Conservation (phyloP, 2,888 invertebrate species). For the Cyaniris semiargus region DNA sequence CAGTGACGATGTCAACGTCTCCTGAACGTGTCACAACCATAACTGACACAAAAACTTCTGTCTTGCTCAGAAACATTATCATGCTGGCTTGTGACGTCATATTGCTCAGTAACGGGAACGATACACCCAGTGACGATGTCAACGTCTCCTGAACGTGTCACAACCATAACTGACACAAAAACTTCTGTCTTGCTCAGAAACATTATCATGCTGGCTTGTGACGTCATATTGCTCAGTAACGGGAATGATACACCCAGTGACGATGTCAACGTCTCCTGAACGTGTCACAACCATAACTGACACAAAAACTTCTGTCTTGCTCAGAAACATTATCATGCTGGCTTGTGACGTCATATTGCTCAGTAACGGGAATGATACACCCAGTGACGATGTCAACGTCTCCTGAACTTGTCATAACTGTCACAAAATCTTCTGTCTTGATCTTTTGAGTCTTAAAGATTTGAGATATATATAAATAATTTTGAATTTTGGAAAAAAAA, state of each 20-base stretch:
- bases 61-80: neutral
- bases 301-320: neutral
- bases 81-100: neutral
- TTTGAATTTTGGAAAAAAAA: too few species aligned
- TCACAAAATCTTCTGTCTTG: neutral
- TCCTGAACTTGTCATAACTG: slow-evolving; percentile 21
- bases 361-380: slow-evolving; percentile 41
- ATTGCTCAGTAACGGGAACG: slow-evolving; percentile 38
- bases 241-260: slow-evolving; percentile 46
- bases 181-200: neutral
- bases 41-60: neutral
- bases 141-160: slow-evolving; percentile 9
- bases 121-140: slow-evolving; percentile 45
- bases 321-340: neutral
- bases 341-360: neutral
- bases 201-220: neutral
- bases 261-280: slow-evolving; percentile 35
- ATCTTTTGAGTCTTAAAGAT: too few species aligned
- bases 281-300: neutral
- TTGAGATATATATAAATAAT: too few species aligned
- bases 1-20: slow-evolving; percentile 43
- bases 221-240: slow-evolving; percentile 26
- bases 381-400: slow-evolving; percentile 44
- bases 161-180: neutral
- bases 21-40: slow-evolving; percentile 6